Conservation (phyloP, 2,113 vertebrate genomes). For the Sorex araneus region DNA sequence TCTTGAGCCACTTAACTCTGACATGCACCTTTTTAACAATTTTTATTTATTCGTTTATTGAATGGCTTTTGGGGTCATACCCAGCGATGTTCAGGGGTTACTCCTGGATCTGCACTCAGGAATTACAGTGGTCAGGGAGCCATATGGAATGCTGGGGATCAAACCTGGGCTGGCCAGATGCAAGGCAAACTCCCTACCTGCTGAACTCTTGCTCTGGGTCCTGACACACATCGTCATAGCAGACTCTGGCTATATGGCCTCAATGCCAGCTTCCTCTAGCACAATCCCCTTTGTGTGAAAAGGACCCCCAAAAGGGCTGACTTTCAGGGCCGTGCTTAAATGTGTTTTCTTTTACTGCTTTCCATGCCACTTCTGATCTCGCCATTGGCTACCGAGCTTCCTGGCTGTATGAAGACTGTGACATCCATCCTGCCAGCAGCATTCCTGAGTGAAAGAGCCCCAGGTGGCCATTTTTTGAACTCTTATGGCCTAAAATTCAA, state of each 20-base stretch:
- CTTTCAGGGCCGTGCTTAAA: slow-evolving; percentile 97
- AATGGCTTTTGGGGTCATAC: too few relatives aligned
- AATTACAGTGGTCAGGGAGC: too few relatives aligned
- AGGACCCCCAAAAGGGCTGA: slow-evolving; percentile 99
- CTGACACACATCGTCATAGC: slow-evolving; percentile 93
- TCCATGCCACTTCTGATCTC: slow-evolving; percentile 99
- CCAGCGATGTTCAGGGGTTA: too few relatives aligned
- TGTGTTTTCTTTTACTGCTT: slow-evolving; percentile 99
- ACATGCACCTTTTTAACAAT: slow-evolving; percentile 89
- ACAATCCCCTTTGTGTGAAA: slow-evolving; percentile 99
- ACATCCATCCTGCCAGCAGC: slow-evolving; percentile 83
- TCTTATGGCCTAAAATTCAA: not conserved
- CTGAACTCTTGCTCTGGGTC: too few relatives aligned
- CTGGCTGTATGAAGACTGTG: slow-evolving; percentile 98
- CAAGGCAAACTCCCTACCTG: too few relatives aligned
- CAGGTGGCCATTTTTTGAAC: not conserved
- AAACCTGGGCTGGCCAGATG: too few relatives aligned
- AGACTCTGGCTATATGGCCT: slow-evolving; percentile 95
- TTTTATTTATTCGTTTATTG: too few relatives aligned
- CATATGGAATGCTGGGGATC: too few relatives aligned
- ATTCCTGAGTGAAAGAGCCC: too few relatives aligned
- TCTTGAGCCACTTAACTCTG: slow-evolving; percentile 94
- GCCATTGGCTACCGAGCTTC: slow-evolving; percentile 97
- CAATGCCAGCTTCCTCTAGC: slow-evolving; percentile 97
- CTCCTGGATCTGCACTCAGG: too few relatives aligned